Evolutionary conservation across 2,113 vertebrate genomes (phyloP).

Genomic region (Mesembrinibis cayennensis): DNA sequence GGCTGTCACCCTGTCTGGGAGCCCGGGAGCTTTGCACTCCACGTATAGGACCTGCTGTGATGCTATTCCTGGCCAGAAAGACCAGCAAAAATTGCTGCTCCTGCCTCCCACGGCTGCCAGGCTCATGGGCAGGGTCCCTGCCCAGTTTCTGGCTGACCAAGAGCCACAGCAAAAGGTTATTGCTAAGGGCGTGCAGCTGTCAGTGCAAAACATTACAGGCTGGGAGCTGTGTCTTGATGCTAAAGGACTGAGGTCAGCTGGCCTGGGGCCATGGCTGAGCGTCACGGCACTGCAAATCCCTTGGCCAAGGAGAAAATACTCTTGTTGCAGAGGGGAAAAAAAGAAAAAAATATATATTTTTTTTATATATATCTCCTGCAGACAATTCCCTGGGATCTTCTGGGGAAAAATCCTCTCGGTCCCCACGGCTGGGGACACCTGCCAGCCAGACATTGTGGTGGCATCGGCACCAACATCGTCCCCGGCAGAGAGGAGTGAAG

Average conservation of each 20-base stretch:
- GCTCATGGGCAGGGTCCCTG: not conserved
- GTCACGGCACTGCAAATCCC: not conserved
- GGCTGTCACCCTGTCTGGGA: not conserved
- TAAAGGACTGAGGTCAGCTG: not conserved
- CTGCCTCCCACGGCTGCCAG: not conserved
- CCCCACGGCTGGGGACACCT: not conserved
- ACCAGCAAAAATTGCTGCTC: not conserved
- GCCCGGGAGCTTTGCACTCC: not conserved
- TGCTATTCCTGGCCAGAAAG: not conserved
- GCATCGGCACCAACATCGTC: rapidly evolving
- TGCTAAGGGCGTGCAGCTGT: not conserved
- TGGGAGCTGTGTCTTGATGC: not conserved
- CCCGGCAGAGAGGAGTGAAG: not conserved
- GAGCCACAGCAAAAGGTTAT: not conserved
- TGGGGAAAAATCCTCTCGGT: not conserved
- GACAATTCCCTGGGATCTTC: not conserved
- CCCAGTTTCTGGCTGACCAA: not conserved
- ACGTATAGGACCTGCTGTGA: rapidly evolving
- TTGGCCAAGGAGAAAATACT: not conserved
- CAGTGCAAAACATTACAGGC: not conserved
- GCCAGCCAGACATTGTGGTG: not conserved
- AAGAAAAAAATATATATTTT: not conserved
- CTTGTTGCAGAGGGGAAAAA: too few relatives aligned
- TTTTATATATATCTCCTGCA: not conserved
- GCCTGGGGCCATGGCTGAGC: not conserved